These are phyloP conservation scores for Naso thynnoides DNA, from an alignment of 2,797 vertebrate genomes.

Conservation along the genomic window DNA sequence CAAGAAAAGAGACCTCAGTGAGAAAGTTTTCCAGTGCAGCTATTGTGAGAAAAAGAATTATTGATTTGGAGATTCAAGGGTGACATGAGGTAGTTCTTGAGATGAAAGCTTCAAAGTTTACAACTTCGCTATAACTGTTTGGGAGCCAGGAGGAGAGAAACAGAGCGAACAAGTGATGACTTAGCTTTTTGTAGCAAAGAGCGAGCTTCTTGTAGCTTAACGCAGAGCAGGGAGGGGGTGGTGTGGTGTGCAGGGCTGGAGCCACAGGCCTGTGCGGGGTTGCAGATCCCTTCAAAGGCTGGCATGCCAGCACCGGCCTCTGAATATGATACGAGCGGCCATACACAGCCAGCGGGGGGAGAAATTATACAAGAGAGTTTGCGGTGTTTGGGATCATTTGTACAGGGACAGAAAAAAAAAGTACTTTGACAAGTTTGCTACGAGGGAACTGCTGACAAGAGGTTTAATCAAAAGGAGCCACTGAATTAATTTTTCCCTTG, in stretches of 20 bases:
- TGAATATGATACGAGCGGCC: constrained; percentile 50
- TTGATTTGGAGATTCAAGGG: constrained; percentile 24
- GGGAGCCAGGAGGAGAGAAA: constrained; percentile 24
- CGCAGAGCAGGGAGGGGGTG: background rate
- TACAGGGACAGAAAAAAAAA: constrained; percentile 22
- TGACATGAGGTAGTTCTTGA: constrained; percentile 17
- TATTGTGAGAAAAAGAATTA: background rate
- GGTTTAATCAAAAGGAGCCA: background rate
- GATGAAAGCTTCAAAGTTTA: constrained; percentile 18
- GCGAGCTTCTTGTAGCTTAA: constrained; percentile 1
- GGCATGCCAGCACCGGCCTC: constrained; percentile 32
- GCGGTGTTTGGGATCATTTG: constrained; percentile 33
- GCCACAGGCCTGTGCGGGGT: constrained; percentile 22
- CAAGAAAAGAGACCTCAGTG: background rate
- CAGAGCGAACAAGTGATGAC: constrained; percentile 55
- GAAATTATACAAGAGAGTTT: constrained; percentile 12
- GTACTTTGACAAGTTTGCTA: constrained; percentile 12
- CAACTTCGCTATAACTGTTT: constrained; percentile 21
- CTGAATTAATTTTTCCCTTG: background rate
- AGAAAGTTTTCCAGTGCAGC: constrained; percentile 6
- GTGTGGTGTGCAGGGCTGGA: constrained; percentile 10
- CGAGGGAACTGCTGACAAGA: background rate
- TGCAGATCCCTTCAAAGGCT: constrained; percentile 44
- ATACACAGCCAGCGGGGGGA: constrained; percentile 25
- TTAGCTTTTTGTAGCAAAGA: constrained; percentile 36